phyloP scores from a whole-genome alignment of 2,113 vertebrate species.

The Austrofundulus limnaeus region DNA sequence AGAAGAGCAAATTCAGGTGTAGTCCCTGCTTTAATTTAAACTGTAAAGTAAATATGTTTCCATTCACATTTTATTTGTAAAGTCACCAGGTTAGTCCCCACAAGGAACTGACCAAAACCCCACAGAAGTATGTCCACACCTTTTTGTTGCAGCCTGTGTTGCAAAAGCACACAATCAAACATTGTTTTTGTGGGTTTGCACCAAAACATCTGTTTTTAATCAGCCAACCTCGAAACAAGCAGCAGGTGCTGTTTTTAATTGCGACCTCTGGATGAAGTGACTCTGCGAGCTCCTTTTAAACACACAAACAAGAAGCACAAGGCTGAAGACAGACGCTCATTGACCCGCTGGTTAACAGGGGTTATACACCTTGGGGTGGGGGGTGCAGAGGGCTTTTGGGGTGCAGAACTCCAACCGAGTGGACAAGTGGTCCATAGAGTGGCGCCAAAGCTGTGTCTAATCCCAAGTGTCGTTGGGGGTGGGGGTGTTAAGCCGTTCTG shows the following conservation, averaged over 20 bases:
- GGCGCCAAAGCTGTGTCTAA: slow-evolving; percentile 63
- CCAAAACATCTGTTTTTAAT: slow-evolving; percentile 58
- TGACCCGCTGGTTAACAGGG: slow-evolving; percentile 41
- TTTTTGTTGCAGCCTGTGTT: slow-evolving; percentile 26
- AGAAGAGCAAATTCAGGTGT: slow-evolving; percentile 6
- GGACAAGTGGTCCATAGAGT: slow-evolving; percentile 55
- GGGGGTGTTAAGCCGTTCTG: slow-evolving; percentile 54
- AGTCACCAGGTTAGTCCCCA: too few relatives aligned
- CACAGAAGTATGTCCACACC: slow-evolving; percentile 17
- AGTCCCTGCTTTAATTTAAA: slow-evolving; percentile 28
- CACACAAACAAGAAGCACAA: slow-evolving; percentile 38
- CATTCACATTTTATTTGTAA: too few relatives aligned
- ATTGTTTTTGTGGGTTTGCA: slow-evolving; percentile 37
- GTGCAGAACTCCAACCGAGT: slow-evolving; percentile 40
- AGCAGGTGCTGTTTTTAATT: slow-evolving; percentile 34
- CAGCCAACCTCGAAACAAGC: slow-evolving; percentile 26
- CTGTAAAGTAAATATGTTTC: background rate
- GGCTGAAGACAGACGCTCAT: slow-evolving; percentile 38
- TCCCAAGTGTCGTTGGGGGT: slow-evolving; percentile 40
- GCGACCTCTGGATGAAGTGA: slow-evolving; percentile 42
- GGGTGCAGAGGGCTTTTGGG: slow-evolving; percentile 11
- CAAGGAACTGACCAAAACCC: slow-evolving; percentile 13
- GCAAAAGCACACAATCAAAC: slow-evolving; percentile 40
- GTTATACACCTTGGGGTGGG: background rate
- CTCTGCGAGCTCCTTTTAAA: slow-evolving; percentile 17